A percentile compares a stretch with the other conserved stretches of the same genome.
phyloP scores from a whole-genome alignment of 2,797 vertebrate genomes.

The Pantherophis alleghaniensis region DNA sequence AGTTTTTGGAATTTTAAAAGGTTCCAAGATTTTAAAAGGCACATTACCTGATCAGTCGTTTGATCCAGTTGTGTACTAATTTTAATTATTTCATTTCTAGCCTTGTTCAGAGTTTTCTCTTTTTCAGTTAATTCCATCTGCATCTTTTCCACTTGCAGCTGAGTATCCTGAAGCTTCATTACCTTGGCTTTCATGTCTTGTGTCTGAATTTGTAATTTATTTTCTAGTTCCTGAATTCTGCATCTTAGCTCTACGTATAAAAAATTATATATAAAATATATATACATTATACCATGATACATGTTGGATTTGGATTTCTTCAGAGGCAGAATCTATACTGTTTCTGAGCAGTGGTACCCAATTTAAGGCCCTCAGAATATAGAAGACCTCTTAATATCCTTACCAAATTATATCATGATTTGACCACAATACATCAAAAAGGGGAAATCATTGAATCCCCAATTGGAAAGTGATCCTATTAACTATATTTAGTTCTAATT shows the following conservation, averaged over 20 bases:
- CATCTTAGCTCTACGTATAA: conserved; percentile 76
- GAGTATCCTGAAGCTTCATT: conserved; percentile 79
- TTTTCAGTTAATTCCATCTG: conserved; percentile 81
- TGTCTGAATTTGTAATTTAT: conserved; percentile 78
- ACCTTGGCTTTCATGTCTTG: conserved; percentile 77
- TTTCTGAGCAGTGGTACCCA: neutral
- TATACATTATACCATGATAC: neutral
- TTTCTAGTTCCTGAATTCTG: conserved; percentile 72
- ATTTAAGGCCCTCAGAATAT: neutral
- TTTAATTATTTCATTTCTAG: conserved; percentile 80
- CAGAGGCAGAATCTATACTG: neutral
- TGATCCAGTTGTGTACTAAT: conserved; percentile 76
- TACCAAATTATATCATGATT: neutral
- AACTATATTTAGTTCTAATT: neutral
- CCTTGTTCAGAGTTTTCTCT: conserved; percentile 80
- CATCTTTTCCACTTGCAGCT: conserved; percentile 78
- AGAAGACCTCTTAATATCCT: neutral
- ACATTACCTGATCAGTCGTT: conserved; percentile 76
- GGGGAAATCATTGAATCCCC: neutral
- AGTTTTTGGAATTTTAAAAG: neutral
- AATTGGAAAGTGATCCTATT: neutral
- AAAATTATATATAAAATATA: conserved; percentile 30
- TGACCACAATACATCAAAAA: neutral
- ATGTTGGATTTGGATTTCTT: neutral
- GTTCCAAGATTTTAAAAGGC: neutral